Percentiles rank a stretch among this genome's conserved stretches.
Conservation (phyloP, 2,888 invertebrate genomes). For the Oconnorella tubifera region DNA sequence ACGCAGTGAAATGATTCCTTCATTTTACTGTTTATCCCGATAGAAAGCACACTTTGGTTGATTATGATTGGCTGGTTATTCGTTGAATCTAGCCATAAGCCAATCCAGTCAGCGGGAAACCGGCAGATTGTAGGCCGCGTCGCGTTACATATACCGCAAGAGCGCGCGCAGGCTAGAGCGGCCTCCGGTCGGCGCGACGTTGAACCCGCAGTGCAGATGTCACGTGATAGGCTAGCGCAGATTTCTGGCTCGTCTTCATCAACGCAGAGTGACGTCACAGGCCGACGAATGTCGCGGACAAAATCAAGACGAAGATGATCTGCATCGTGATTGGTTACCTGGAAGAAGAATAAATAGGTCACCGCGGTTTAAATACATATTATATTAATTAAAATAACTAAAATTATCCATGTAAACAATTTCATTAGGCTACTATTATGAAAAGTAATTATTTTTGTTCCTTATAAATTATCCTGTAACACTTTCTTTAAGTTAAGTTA, state of each 20-base stretch:
- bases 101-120: constrained; percentile 23
- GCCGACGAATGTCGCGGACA: constrained; percentile 20
- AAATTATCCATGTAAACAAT: too few relatives aligned
- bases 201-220: constrained; percentile 17
- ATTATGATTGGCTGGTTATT: neutral
- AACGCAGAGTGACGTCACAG: constrained; percentile 28
- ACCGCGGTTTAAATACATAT: too few relatives aligned
- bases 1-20: constrained; percentile 18
- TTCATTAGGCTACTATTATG: too few relatives aligned
- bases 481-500: too few relatives aligned
- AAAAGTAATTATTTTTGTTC: too few relatives aligned
- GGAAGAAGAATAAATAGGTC: constrained; percentile 7
- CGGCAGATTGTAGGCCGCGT: constrained; percentile 30
- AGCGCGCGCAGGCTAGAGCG: constrained; percentile 24
- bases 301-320: constrained; percentile 25
- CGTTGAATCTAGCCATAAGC: constrained; percentile 23
- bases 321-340: constrained; percentile 7
- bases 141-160: constrained; percentile 34
- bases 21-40: neutral
- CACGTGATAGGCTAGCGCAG: neutral
- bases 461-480: too few relatives aligned
- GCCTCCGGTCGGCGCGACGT: neutral
- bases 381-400: too few relatives aligned
- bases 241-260: constrained; percentile 33
- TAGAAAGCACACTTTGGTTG: constrained; percentile 5